Base-by-base conservation (phyloP, 2,797 vertebrate species). In the Xenopus petersii region DNA sequence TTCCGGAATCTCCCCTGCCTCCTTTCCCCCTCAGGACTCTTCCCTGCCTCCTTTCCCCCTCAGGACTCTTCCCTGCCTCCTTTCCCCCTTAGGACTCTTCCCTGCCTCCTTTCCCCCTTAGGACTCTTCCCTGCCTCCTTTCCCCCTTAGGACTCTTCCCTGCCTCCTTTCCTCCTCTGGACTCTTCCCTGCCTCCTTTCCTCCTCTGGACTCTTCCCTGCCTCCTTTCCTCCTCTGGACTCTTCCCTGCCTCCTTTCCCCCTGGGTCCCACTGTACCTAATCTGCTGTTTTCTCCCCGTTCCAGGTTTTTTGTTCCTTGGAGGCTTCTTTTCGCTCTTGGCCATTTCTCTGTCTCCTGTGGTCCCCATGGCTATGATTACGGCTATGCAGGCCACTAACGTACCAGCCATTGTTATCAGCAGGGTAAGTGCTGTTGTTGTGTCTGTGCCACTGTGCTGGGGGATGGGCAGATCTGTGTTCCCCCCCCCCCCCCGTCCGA, bases 311-410 rank as follows among this genome's bases (percentile, higher is more conserved):
- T 63, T 87, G 13, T 93, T 94, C 74, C 46, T 94, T n/a, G 79
- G 75, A 0, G 0, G 49, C 47, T 26, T 46, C 90, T 69, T 49
- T 2, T 49, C 10, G 13, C 48, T 49, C 2, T 67, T 94, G 55
- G 33, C 79, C 0, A 30, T 90, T 17, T 61, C 94, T 36, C 81
- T 96, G 10, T 95, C 94, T 26, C 91, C 94, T 0, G 46, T 93
- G 54, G 91, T 82, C 0, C 92, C 95, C 0, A 9, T 80, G 76
- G 81, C 83, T 0, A 75, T 93, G 6, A 85, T 95, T 26, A 94
- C 91, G 5, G 82, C 75, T 10, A 87, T 96, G 76, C 95, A 97
- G 85, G 93, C 94, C 17, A 90, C 81, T 60, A 96, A 95, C 71
- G 85, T 96, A 87, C 95, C 95, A 0, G 92, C 94, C 5, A 83